Evolutionary conservation across 2,797 vertebrate genomes (phyloP), one percentile per base, ranked within the genome.

Genomic region (Cyprinella venusta): DNA sequence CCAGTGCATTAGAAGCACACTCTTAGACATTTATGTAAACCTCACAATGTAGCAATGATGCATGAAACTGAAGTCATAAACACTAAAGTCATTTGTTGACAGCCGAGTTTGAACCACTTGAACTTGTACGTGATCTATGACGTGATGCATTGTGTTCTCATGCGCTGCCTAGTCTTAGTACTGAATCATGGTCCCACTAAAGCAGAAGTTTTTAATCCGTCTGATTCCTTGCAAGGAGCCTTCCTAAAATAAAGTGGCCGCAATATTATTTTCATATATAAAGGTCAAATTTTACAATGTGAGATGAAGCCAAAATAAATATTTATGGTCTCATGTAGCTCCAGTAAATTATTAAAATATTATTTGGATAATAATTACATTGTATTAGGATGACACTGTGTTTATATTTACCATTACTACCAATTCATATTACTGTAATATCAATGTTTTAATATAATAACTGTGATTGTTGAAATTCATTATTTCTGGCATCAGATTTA

Each of bases 61-160:
- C 72, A 52, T 59, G 2, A 52, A 84, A 56, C 67, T 74, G 4
- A 61, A 84, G 81, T 81, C 83, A 87, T 81, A 82, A 87, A 82
- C 82, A 24, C 21, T 2, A 3, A 72, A 52, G 64, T 77, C 19
- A 77, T 30, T 59, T 38, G 50, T 38, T 83, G 74, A 45, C 63
- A 76, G 74, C 50, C 48, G 26, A 59, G 50, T 76, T 19, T 24
- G n/a, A 59, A 64, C 38, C 26, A 16, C 68, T 63, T 63, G 24
- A 76, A 59, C 56, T 59, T 72, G 68, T 71, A 12, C 30, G n/a
- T 42, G 15, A 71, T 76, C n/a, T 33, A 59, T 69, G 48, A 45
- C 21, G 8, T 70, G 65, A 48, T 40, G 54, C 21, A 63, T 63
- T 71, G 52, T 12, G 16, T 21, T 74, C 30, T 50, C 48, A 72